These are phyloP conservation scores for Leptinotarsa juncta DNA, from an alignment of 2,888 invertebrate species.

Conservation along the genomic window DNA sequence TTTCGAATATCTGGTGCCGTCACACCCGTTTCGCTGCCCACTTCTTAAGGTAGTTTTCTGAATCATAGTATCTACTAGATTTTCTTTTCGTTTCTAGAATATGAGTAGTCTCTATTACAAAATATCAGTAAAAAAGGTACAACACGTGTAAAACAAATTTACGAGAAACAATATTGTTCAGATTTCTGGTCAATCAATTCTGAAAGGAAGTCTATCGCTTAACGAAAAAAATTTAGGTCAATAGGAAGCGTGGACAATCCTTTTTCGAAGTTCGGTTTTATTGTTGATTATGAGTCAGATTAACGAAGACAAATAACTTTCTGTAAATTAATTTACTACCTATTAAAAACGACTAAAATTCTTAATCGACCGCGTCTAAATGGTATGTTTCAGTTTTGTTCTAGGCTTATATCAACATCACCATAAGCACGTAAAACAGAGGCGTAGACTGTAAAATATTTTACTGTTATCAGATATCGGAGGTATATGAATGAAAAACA, in stretches of 20 bases:
- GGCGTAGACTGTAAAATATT: neutral
- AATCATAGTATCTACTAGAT: no score
- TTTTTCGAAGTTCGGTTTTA: neutral
- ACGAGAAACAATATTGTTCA: no score
- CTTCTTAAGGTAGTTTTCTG: no score
- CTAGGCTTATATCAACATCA: neutral
- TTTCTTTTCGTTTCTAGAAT: no score
- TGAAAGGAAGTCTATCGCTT: neutral
- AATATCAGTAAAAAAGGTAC: no score
- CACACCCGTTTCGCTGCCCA: no score
- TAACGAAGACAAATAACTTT: slow-evolving; percentile 14
- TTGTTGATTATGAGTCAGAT: slow-evolving; percentile 5
- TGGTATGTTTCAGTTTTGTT: slow-evolving; percentile 2
- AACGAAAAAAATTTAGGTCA: neutral
- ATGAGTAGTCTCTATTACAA: no score
- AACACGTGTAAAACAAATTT: no score
- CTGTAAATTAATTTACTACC: slow-evolving; percentile 14
- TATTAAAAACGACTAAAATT: slow-evolving; percentile 10
- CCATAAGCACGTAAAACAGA: neutral
- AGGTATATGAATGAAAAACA: no score
- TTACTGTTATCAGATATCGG: no score
- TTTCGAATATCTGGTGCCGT: no score
- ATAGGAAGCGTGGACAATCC: neutral
- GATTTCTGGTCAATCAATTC: neutral
- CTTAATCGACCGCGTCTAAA: slow-evolving; percentile 21